A percentile compares a stretch with the other conserved stretches of the same genome.
Evolutionary conservation across 2,888 invertebrate genomes (phyloP).

Genomic region (Junonia oenone): DNA sequence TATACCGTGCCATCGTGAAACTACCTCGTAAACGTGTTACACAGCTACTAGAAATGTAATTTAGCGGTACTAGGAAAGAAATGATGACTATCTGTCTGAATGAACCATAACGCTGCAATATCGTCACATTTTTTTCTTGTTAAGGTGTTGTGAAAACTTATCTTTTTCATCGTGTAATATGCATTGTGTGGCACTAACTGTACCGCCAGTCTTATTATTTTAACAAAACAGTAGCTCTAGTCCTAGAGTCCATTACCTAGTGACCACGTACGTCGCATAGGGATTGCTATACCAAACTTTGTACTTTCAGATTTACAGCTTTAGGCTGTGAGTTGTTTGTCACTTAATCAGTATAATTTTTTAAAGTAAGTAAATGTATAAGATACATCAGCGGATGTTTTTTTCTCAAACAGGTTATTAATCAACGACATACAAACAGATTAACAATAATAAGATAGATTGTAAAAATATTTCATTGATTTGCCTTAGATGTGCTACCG

Average conservation of each 20-base stretch:
- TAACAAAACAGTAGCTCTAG: not conserved
- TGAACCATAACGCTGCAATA: constrained; percentile 51
- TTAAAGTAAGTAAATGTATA: no score
- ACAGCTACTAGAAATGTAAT: constrained; percentile 76
- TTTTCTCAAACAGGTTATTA: no score
- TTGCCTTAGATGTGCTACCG: no score
- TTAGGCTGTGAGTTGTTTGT: no score
- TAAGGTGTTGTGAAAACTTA: constrained; percentile 69
- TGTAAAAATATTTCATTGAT: no score
- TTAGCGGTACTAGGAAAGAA: constrained; percentile 75
- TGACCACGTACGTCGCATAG: no score
- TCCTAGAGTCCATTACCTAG: not conserved
- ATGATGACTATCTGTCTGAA: constrained; percentile 69
- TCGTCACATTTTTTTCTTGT: constrained; percentile 55
- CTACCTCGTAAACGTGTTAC: constrained; percentile 73
- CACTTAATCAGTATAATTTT: no score
- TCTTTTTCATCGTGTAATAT: constrained; percentile 49
- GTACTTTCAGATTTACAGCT: no score
- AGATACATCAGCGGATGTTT: no score
- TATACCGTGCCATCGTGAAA: constrained; percentile 72
- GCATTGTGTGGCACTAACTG: constrained; percentile 14
- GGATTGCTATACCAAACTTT: no score
- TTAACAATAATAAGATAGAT: no score
- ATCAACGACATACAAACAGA: no score
- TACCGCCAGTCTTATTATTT: not conserved